Percentiles rank a stretch among this genome's conserved stretches.
Evolutionary conservation across 2,888 invertebrate genomes (phyloP).

Genomic region (Rotaria macrura): DNA sequence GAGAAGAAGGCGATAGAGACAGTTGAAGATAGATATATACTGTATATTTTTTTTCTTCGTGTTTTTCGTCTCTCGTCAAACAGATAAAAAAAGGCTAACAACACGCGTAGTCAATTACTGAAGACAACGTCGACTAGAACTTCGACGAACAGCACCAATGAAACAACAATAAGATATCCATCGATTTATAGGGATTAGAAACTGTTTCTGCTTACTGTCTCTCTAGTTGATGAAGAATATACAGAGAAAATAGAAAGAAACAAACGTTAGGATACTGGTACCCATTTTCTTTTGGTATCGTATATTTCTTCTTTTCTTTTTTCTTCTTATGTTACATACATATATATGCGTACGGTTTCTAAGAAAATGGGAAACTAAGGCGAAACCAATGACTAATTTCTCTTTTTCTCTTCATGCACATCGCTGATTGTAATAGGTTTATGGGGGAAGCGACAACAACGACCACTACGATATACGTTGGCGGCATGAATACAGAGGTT

Average conservation of each 20-base stretch:
- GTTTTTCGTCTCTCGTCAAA: not conserved
- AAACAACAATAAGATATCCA: not conserved
- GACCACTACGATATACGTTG: not conserved
- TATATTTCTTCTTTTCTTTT: not conserved
- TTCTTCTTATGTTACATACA: not conserved
- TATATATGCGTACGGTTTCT: not conserved
- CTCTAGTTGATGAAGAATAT: not conserved
- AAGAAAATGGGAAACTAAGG: not conserved
- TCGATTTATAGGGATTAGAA: not conserved
- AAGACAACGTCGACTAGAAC: not conserved
- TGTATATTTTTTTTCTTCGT: not conserved
- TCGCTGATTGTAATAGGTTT: not conserved
- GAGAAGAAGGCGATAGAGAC: not conserved
- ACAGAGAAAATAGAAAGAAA: not conserved
- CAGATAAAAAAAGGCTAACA: not conserved
- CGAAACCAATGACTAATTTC: not conserved
- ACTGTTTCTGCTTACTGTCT: not conserved
- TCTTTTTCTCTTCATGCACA: not conserved
- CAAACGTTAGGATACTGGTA: not conserved
- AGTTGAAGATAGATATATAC: not conserved
- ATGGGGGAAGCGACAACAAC: not conserved
- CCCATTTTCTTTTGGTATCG: not conserved
- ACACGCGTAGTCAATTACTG: constrained; percentile 5
- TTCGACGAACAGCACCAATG: not conserved
- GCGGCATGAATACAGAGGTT: not conserved